phyloP scores from a whole-genome alignment of 2,888 invertebrate species.

The Agrotis exclamationis region DNA sequence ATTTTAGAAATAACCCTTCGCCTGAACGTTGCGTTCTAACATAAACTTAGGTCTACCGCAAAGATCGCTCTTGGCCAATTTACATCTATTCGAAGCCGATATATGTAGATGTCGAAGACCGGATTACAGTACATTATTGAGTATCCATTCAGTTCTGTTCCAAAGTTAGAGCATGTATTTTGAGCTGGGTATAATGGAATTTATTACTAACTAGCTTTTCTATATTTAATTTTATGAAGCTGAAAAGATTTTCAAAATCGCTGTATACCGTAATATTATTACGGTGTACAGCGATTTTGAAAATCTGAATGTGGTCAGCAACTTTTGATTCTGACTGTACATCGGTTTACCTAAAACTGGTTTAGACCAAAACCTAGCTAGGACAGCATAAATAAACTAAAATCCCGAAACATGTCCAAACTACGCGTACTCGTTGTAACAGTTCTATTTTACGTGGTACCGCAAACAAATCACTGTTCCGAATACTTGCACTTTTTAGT shows the following conservation, averaged over 20 bases:
- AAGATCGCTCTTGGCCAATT: not conserved
- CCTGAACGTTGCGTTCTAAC: no score
- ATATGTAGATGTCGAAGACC: not conserved
- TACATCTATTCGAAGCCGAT: constrained; percentile 4
- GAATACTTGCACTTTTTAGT: constrained; percentile 36
- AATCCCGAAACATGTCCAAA: not conserved
- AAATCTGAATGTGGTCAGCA: no score
- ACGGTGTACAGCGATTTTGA: no score
- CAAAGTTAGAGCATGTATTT: constrained; percentile 13
- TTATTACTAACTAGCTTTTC: no score
- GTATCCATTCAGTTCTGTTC: constrained; percentile 2
- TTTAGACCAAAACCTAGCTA: not conserved
- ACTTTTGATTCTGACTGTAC: no score
- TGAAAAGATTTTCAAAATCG: no score
- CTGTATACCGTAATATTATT: no score
- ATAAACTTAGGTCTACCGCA: not conserved
- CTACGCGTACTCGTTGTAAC: not conserved
- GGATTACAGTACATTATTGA: constrained; percentile 36
- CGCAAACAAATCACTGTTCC: constrained; percentile 32
- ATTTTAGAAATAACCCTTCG: no score
- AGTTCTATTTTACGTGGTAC: not conserved
- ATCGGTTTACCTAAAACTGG: no score
- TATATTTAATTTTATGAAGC: no score
- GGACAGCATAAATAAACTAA: constrained; percentile 2
- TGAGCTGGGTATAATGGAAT: not conserved